Conservation (phyloP, 2,797 vertebrate species). For the Knipowitschia caucasica region DNA sequence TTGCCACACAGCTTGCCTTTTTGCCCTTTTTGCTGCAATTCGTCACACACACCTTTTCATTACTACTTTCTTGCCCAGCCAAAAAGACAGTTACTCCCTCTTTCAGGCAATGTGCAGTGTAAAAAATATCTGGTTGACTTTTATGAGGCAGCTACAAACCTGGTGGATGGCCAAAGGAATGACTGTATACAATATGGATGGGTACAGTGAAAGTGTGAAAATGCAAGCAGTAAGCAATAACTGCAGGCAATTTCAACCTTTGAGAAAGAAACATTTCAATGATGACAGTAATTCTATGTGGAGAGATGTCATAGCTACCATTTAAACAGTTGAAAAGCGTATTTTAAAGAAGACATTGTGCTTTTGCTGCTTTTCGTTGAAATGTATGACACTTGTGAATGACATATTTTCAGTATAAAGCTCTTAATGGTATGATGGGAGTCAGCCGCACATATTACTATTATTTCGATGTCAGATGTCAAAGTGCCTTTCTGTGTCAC, state of each 20-base stretch:
- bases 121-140: slow-evolving; percentile 53
- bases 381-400: no score
- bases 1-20: slow-evolving; percentile 62
- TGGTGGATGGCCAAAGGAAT: slow-evolving; percentile 28
- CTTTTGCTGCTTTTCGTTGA: no score
- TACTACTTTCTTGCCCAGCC: slow-evolving; percentile 42
- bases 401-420: background rate
- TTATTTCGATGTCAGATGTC: no score
- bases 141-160: slow-evolving; percentile 45
- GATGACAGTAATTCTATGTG: slow-evolving; percentile 17
- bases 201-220: slow-evolving; percentile 20
- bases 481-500: no score
- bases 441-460: no score
- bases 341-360: no score
- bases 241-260: slow-evolving; percentile 33
- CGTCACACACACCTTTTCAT: slow-evolving; percentile 68
- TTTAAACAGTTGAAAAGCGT: slow-evolving; percentile 29
- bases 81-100: slow-evolving; percentile 27
- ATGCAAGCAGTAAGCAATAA: slow-evolving; percentile 29
- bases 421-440: no score
- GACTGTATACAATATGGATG: slow-evolving; percentile 18
- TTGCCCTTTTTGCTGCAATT: slow-evolving; percentile 66
- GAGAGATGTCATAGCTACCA: slow-evolving; percentile 28
- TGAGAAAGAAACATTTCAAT: slow-evolving; percentile 21
- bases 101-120: slow-evolving; percentile 26